Evolutionary conservation across 2,113 vertebrate species (phyloP).

Genomic region (Engraulis encrasicolus): DNA sequence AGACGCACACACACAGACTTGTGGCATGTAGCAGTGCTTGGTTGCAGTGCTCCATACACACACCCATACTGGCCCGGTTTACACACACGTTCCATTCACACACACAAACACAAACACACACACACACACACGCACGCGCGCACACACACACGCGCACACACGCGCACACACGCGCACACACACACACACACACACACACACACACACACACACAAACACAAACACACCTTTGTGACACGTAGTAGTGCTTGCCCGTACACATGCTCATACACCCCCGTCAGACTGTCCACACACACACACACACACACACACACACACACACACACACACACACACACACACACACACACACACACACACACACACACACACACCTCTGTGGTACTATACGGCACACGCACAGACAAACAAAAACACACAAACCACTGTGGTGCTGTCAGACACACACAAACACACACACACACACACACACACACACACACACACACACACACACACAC

Average conservation of each 20-base stretch:
- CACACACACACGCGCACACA: neutral
- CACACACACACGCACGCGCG: neutral
- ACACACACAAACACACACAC: neutral
- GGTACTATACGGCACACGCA: neutral
- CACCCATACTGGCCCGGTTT: neutral
- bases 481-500: slow-evolving; percentile 15
- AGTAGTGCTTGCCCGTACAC: too few species aligned
- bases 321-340: neutral
- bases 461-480: neutral
- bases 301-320: slow-evolving; percentile 25
- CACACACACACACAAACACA: too few species aligned
- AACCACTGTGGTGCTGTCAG: neutral
- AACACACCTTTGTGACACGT: too few species aligned
- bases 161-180: slow-evolving; percentile 18
- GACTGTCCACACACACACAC: slow-evolving; percentile 3
- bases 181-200: neutral
- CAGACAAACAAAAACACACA: neutral
- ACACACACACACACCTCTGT: slow-evolving; percentile 18
- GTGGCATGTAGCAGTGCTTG: too few species aligned
- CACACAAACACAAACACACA: slow-evolving; percentile 28
- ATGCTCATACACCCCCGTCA: neutral
- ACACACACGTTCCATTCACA: neutral
- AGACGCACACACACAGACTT: too few species aligned
- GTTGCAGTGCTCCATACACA: too few species aligned
- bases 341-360: neutral